These are phyloP conservation scores for Xenopus borealis DNA, from an alignment of 2,113 vertebrate species.

Conservation along the genomic window DNA sequence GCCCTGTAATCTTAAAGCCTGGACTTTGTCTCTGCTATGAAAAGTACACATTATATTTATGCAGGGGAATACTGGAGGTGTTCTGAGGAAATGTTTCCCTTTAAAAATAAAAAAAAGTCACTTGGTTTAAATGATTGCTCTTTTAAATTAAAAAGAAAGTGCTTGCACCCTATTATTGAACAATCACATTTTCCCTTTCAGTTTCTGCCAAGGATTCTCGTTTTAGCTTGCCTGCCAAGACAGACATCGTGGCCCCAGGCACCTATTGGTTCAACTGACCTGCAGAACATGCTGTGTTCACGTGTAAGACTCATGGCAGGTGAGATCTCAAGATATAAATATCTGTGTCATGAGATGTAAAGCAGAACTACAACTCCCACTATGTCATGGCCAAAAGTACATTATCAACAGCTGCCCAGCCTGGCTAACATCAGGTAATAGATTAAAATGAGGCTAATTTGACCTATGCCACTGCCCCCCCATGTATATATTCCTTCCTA, in stretches of 20 bases:
- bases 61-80: constrained; percentile 7
- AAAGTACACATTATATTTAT: constrained; percentile 21
- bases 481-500: too few relatives aligned
- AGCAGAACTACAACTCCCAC: too few relatives aligned
- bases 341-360: too few relatives aligned
- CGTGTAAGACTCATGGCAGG: background rate
- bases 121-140: constrained; percentile 18
- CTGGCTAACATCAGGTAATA: too few relatives aligned
- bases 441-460: too few relatives aligned
- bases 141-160: constrained; percentile 1
- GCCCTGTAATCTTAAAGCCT: constrained; percentile 18
- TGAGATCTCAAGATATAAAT: too few relatives aligned
- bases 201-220: background rate
- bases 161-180: background rate
- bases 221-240: background rate
- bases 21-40: constrained; percentile 25
- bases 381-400: too few relatives aligned
- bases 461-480: too few relatives aligned
- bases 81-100: constrained; percentile 27
- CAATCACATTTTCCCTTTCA: constrained; percentile 12
- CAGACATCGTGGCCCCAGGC: background rate
- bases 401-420: too few relatives aligned
- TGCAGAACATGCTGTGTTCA: background rate
- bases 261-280: background rate
- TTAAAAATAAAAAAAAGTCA: too few relatives aligned